These are phyloP conservation scores for Balearica regulorum DNA, from an alignment of 2,797 vertebrate genomes.

Conservation along the genomic window DNA sequence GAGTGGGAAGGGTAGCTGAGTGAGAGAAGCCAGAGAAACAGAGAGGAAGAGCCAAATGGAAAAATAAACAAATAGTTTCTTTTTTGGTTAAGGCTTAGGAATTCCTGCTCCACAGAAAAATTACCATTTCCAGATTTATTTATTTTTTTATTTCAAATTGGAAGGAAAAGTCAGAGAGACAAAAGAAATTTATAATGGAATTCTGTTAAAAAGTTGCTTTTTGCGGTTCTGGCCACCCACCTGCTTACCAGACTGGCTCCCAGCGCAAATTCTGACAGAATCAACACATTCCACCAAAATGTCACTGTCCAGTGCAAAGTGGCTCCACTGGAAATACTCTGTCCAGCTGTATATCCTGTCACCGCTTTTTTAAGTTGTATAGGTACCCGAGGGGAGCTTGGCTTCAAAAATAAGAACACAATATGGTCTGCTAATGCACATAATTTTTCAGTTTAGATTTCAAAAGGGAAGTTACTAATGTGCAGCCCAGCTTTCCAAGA, in stretches of 20 bases:
- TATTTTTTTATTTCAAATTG: slow-evolving; percentile 8
- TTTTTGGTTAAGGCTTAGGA: slow-evolving; percentile 28
- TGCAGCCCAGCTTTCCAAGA: not conserved
- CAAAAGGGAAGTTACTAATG: not conserved
- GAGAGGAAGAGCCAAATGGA: slow-evolving; percentile 28
- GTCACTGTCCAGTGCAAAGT: not conserved
- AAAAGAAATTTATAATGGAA: not conserved
- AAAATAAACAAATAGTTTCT: slow-evolving; percentile 52
- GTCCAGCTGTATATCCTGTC: not conserved
- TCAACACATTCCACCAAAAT: slow-evolving; percentile 14
- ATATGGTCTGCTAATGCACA: not conserved
- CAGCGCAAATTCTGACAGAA: not conserved
- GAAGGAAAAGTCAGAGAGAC: slow-evolving; percentile 17
- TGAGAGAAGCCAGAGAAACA: slow-evolving; percentile 20
- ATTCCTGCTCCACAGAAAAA: slow-evolving; percentile 17
- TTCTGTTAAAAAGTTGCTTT: not conserved
- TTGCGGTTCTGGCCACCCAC: slow-evolving; percentile 33
- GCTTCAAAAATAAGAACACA: not conserved
- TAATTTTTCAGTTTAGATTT: slow-evolving; percentile 37
- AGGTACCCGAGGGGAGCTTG: not conserved
- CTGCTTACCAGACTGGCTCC: not conserved
- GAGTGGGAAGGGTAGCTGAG: not conserved
- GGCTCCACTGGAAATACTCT: not conserved
- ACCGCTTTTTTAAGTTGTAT: not conserved
- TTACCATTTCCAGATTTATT: slow-evolving; percentile 32